Evolutionary conservation across 2,888 invertebrate genomes (phyloP).

Genomic region (Tortrix viridana): DNA sequence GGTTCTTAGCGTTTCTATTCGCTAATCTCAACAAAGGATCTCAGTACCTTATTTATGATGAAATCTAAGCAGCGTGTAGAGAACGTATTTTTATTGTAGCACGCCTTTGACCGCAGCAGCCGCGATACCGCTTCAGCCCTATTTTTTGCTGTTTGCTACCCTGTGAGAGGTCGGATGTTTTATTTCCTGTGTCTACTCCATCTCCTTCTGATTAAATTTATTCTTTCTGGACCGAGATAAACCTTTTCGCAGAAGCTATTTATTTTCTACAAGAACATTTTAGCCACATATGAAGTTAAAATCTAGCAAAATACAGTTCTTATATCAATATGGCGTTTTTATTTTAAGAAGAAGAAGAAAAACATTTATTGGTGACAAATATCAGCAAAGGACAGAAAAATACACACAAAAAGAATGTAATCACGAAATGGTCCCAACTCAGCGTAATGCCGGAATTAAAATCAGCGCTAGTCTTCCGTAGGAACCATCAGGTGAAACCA

Average conservation of each 20-base stretch:
- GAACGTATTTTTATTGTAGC: conserved; percentile 5
- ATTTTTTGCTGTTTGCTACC: conserved; percentile 26
- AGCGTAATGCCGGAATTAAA: too few relatives aligned
- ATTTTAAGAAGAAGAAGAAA: too few relatives aligned
- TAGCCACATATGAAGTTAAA: background rate
- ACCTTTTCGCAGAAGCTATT: conserved; percentile 18
- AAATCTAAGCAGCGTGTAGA: conserved; percentile 1
- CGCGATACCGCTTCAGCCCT: too few relatives aligned
- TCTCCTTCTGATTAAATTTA: conserved; percentile 33
- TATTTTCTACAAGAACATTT: background rate
- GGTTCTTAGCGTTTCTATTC: conserved; percentile 19
- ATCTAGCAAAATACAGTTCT: background rate
- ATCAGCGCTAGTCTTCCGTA: too few relatives aligned
- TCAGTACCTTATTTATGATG: conserved; percentile 12
- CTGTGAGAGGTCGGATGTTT: conserved; percentile 30
- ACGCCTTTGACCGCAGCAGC: conserved; percentile 9
- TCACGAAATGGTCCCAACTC: too few relatives aligned
- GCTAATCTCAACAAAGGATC: conserved; percentile 16
- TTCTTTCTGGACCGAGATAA: conserved; percentile 24
- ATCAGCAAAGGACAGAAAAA: too few relatives aligned
- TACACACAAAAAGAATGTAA: too few relatives aligned
- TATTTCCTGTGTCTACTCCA: conserved; percentile 34
- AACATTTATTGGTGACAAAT: too few relatives aligned
- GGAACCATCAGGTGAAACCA: too few relatives aligned
- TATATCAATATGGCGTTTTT: too few relatives aligned